Evolutionary conservation across 2,888 invertebrate genomes (phyloP), one percentile per base, ranked within the genome.

Genomic region (Fragum sueziense): DNA sequence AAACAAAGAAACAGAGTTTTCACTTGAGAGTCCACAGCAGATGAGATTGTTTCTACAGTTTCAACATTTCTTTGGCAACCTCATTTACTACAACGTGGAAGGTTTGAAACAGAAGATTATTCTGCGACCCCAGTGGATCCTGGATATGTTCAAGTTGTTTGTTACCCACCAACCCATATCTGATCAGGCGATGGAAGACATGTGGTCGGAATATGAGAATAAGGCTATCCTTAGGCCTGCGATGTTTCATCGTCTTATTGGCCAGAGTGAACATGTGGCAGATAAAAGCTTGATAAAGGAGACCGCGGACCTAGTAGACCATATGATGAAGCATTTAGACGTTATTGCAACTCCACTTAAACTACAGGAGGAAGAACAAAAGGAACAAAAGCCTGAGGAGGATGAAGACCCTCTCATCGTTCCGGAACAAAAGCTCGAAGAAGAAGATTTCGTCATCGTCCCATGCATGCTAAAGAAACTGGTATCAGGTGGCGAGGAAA

Each of bases 111-210:
- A 78, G 14, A 34, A 20, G 27, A 59, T 83, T 29, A 78, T 83
- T 41, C 57, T 83, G 14, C 59, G 70, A 14, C 83, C 83, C 22
- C 80, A 80, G 61, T 83, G 80, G 80, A 80, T 83, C 7, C 73
- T 83, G 59, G 78, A 80, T 68, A 79, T 74, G 0, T 83, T 83
- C 57, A 82, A 71, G 51, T 74, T 79, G 22, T 79, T 82, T 70
- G 68, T 82, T 17, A 73, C 82, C 20, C 78, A 76, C 57, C 65
- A 65, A 25, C 7, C 22, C 22, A n/a, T 41, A 20, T 11, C 22
- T 14, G 20, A 25, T 11, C 2, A 6, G 27, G 41, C 37, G 25
- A 20, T 65, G 41, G 41, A 41, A 33, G 34, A 34, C 25, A 22
- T 25, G 20, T 70, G 70, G 70, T 20, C 17, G 14, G 57, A 70